Evolutionary conservation across 2,797 vertebrate species (phyloP), one percentile per base, ranked within the genome.

Genomic region (Stomatorhinus walkeri): DNA sequence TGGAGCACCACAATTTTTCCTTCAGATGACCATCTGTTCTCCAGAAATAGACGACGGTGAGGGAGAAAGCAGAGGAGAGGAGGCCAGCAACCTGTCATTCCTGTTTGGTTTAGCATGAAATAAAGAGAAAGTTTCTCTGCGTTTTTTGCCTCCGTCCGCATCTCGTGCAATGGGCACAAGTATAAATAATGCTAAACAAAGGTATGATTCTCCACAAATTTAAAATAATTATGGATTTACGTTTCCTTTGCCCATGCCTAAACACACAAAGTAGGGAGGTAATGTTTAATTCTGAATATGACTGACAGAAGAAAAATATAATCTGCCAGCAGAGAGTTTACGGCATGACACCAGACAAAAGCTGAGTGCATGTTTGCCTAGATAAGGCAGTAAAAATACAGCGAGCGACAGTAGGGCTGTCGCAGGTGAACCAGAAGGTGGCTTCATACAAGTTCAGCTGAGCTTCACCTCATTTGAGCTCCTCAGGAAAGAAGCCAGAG

Each of bases 71-170:
- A 90, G 91, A 91, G 87, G 28, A 92, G 94, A 92, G 91, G 92
- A 92, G 90, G 94, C 91, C 93, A 93, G 92, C 92, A 93, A 92
- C 92, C 92, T 93, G 92, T 93, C 93, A 91, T 92, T 93, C 92
- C 89, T 90, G 90, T 92, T 92, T 92, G 90, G 89, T 92, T 68
- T 7, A 61, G 72, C 56, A 43, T 64, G 32, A 54, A 87, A 89
- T 54, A 81, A 12, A 40, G 64, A 68, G 4, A 6, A 32, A 54
- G 48, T 48, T 59, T 36, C 51, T 56, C 51, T 19, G 85, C 43
- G 3, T 56, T 68, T 43, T 59, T 12, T 79, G 84, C n/a, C 48
- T 87, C 49, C 7, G 16, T 68, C 24, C 52, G 19, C 59, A 52
- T 68, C 14, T 52, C 51, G 48, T 54, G 68, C 81, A 48, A 52